Base-by-base conservation (phyloP, 1,140 invertebrate genomes). In the Drosophila arizonae region DNA sequence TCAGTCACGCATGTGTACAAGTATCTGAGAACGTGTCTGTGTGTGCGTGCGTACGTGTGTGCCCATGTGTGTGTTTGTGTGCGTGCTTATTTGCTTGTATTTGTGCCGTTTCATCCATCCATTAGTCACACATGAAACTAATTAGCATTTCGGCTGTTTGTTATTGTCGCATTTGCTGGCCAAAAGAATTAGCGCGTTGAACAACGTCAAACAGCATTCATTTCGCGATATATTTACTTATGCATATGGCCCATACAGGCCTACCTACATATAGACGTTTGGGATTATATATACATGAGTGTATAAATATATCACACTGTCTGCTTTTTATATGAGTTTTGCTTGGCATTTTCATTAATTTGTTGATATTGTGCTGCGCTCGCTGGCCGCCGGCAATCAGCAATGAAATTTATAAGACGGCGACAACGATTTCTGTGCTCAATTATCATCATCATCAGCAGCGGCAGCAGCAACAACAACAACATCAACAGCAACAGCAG, bases 41-140 rank as follows among this genome's bases (percentile, higher is more conserved):
- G 36, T 50, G 30, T 26, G 3, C 30, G 15, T 71, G 45, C 8
- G 8, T 39, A 10, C 43, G 30, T 24, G 3, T 58, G 57, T 63
- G 24, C 46, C 51, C n/a, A 24, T 10, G 63, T 62, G 55, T 55
- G 54, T 69, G 28, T 63, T 52, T 55, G 13, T 28, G 24, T 55
- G 52, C 61, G 50, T 48, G 48, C 46, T 51, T 58, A 39, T 57
- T 21, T 66, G 55, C 43, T 41, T 69, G 60, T 82, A 68, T 71
- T 24, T 79, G 79, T 81, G 81, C 81, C 76, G 81, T 79, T 86
- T 86, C 77, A 87, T 79, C 73, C 79, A 76, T 82, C 81, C 87
- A 90, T 90, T 90, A 90, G 87, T 90, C 87, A 90, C 85, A 90
- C 87, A 90, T 90, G 87, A 90, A 90, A 90, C 87, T 90, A 90